Base-by-base conservation (phyloP, 1,140 invertebrate species). In the Acromyrmex echinatior region DNA sequence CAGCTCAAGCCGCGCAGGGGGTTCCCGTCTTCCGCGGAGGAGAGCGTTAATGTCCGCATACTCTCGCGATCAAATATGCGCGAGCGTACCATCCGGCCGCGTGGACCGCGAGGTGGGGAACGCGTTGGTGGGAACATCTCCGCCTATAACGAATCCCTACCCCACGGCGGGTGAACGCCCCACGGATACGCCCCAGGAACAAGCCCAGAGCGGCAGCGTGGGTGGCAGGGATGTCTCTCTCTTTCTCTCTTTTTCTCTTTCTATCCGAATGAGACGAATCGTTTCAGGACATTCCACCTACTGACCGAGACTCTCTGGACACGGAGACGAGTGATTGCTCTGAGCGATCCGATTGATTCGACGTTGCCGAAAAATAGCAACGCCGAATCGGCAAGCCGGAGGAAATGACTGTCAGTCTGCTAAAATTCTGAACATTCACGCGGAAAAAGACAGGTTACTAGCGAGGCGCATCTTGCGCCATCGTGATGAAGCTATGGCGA, bases 151-250 rank as follows among this genome's bases (percentile, higher is more conserved):
- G 58, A 65, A 71, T 49, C 76, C 86, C 31, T 39, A 56, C 79
- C 51, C 66, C 73, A 66, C 49, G 3, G 9, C 9, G 56, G 14
- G 84, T 86, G 56, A 76, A 90, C 93, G 93, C 93, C 93, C 86
- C 79, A 31, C 25, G 82, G 90, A 84, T 91, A 92, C 92, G 91
- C 93, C 93, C 89, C 80, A 63, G 70, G 74, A 87, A 25, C 35
- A 35, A 62, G n/a, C 25, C 25, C 31, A 35, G 31, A 6, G 31
- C 25, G 70, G 70, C 28, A 2, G 78, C 88, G 86, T 91, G 80
- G 91, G 80, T 58, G 73, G 78, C 73, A 60, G 88, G 81, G 66
- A 25, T 39, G 66, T 14, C 10, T 28, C 86, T 28, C 86, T 86
- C 86, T 78, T 16, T 28, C 65, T 16, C 14, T 16, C 49, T 5